phyloP scores from a whole-genome alignment of 1,140 invertebrate genomes.

The Lucilia sericata region DNA sequence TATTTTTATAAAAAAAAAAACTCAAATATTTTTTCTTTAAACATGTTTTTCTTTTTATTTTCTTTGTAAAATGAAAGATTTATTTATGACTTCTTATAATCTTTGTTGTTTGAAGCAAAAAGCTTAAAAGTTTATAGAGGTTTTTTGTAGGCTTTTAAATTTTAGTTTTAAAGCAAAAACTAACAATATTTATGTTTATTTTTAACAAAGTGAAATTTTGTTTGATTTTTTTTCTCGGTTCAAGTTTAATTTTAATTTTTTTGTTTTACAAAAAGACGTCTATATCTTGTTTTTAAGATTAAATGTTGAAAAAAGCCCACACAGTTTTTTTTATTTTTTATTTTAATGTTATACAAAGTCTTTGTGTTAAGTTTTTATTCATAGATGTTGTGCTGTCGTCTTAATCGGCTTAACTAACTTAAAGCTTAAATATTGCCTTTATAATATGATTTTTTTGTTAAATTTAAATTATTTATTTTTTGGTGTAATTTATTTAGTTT shows the following conservation, averaged over 20 bases:
- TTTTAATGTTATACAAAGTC: background rate
- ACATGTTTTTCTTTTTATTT: background rate
- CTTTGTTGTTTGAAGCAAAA: background rate
- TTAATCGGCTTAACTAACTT: background rate
- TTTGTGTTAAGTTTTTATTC: background rate
- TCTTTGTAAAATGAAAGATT: background rate
- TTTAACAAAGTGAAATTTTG: background rate
- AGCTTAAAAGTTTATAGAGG: too few species aligned
- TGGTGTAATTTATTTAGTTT: background rate
- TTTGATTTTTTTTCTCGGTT: background rate
- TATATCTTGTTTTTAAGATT: background rate
- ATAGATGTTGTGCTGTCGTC: background rate
- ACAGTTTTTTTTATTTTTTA: background rate
- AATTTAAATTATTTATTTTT: background rate
- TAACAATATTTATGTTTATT: background rate
- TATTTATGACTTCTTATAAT: constrained; percentile 18
- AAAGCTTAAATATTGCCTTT: constrained; percentile 17
- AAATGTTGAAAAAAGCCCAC: too few species aligned
- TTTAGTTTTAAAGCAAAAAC: background rate
- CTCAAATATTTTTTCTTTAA: too few species aligned
- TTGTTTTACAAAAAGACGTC: background rate
- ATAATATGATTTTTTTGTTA: constrained; percentile 18
- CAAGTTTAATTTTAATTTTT: background rate
- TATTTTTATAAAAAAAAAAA: background rate
- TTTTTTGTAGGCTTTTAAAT: too few species aligned